Base-by-base conservation (phyloP, 92 coral and sea anemone species). In the Meandrina meandrites region DNA sequence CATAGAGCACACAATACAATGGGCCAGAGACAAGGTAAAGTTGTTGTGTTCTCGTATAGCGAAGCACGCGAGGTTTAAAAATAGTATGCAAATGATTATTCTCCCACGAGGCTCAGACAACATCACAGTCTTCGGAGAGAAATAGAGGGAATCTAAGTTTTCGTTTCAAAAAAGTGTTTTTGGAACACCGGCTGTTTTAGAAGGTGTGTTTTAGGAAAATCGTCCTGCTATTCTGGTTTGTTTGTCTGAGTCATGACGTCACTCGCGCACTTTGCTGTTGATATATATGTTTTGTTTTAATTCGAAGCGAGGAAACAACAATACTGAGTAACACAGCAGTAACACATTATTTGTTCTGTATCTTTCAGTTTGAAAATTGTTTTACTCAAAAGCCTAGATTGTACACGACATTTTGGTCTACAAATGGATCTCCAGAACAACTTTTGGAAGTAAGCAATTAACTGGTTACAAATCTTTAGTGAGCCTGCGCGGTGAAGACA, bases 11-110 rank as follows among this genome's bases (percentile, higher is more conserved):
- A 95, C 98, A 14, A 94, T 97, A 91, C 98, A 97, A 60, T 97
- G 99, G 99, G 99, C 99, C 84, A 92, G 98, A 83, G 96, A 97
- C 64, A 97, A 97, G 98, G 99, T 97, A 86, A 66, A 24, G 24
- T 50, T 47, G 5, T 40, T 54, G 42, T 22, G 48, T n/a, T 51
- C 36, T 2, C 35, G 15, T 27, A 66, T 66, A n/a, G n/a, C n/a
- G n/a, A n/a, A n/a, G n/a, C n/a, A n/a, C n/a, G n/a, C n/a, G n/a
- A n/a, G n/a, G n/a, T n/a, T n/a, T n/a, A n/a, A n/a, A n/a, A n/a
- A n/a, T n/a, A n/a, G n/a, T n/a, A n/a, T n/a, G n/a, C n/a, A n/a
- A n/a, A n/a, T n/a, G n/a, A n/a, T n/a, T n/a, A n/a, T n/a, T n/a
- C n/a, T n/a, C n/a, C n/a, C n/a, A n/a, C n/a, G n/a, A n/a, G n/a